Conservation (phyloP, 35 echinoderm and acorn worm species). For the Apostichopus japonicus region DNA sequence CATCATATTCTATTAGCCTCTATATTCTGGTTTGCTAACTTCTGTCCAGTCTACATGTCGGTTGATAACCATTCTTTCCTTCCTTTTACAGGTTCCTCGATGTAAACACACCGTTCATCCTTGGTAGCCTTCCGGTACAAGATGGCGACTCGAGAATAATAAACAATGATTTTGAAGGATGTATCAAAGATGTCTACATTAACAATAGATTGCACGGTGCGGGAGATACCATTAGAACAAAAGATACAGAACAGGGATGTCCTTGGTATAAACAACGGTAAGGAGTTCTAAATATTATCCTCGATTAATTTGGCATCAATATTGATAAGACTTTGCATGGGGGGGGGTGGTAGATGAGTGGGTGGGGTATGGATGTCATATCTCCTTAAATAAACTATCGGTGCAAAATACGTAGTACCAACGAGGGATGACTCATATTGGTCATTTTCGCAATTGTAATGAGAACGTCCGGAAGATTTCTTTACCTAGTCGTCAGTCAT, state of each 20-base stretch:
- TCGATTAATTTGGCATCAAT: too few species aligned
- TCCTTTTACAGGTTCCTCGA: constrained; percentile 76
- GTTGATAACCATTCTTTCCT: not conserved
- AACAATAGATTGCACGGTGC: constrained; percentile 71
- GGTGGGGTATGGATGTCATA: not conserved
- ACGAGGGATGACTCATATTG: not conserved
- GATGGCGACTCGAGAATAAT: constrained; percentile 83
- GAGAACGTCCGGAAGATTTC: not conserved
- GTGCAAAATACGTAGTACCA: too few species aligned
- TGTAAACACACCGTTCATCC: constrained; percentile 82
- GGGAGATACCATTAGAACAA: constrained; percentile 52
- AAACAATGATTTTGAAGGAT: constrained; percentile 76
- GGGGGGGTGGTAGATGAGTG: not conserved
- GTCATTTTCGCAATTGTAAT: not conserved
- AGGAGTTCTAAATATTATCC: not conserved
- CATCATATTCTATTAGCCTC: too few species aligned
- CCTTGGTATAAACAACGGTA: constrained; percentile 61
- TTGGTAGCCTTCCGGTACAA: constrained; percentile 73
- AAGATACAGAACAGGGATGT: constrained; percentile 72
- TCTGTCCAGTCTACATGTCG: too few species aligned
- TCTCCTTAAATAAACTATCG: not conserved
- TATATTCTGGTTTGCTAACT: too few species aligned
- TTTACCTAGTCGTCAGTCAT: too few species aligned
- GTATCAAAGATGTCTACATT: constrained; percentile 80
- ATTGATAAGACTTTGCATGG: too few species aligned